These are phyloP conservation scores for Hylaeus volcanicus DNA, from an alignment of 1,140 invertebrate species.

Conservation along the genomic window DNA sequence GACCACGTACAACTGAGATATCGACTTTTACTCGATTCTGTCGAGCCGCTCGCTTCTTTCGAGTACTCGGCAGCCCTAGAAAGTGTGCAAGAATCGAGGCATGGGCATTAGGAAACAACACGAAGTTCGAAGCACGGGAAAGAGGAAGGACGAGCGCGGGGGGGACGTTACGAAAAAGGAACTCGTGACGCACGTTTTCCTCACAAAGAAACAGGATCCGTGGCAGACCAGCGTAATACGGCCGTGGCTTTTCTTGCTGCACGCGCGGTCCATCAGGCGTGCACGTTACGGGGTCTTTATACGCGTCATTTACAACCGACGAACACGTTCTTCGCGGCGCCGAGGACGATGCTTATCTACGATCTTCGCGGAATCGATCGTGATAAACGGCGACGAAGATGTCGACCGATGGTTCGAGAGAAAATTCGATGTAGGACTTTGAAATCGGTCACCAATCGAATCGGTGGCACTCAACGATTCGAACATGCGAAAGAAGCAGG, in stretches of 20 bases:
- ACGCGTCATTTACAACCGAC: conserved; percentile 17
- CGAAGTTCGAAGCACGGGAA: not conserved
- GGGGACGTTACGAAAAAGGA: conserved; percentile 43
- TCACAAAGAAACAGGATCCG: conserved; percentile 42
- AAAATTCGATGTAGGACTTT: not conserved
- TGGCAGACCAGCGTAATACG: not conserved
- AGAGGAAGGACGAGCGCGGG: not conserved
- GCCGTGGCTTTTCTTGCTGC: conserved; percentile 34
- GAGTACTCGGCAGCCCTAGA: too few relatives aligned
- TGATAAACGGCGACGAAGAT: too few relatives aligned
- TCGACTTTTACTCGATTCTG: too few relatives aligned
- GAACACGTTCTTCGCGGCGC: conserved; percentile 1
- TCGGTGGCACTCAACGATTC: too few relatives aligned
- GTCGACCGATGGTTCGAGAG: conserved; percentile 5
- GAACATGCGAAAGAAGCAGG: too few relatives aligned
- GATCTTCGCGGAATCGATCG: conserved; percentile 23
- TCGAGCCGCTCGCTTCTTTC: too few relatives aligned
- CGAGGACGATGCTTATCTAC: not conserved
- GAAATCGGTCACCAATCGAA: not conserved
- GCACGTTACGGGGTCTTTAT: conserved; percentile 18
- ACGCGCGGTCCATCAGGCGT: conserved; percentile 31
- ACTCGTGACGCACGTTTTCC: conserved; percentile 45
- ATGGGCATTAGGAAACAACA: not conserved
- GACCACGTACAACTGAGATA: too few relatives aligned
- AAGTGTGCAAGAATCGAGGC: not conserved